Evolutionary conservation across 1,140 invertebrate species (phyloP), one percentile per base, ranked within the genome.

Genomic region (Zaprionus africanus): DNA sequence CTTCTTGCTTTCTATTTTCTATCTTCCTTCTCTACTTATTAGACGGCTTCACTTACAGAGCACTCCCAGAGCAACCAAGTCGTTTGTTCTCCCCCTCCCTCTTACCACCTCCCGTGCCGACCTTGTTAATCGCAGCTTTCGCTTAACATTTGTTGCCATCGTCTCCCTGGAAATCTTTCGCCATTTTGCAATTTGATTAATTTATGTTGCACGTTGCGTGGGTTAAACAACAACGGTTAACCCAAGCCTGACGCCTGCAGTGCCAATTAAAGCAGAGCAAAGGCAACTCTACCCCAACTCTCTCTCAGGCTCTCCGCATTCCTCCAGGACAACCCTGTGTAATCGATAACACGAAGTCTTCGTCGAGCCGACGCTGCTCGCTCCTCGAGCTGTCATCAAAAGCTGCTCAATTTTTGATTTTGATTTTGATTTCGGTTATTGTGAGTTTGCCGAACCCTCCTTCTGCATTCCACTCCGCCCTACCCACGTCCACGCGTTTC

Each of bases 381-480:
- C 77, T 69, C 84, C 81, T 88, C 79, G 81, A 90, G 81, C 85
- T 90, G 85, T 90, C 85, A 90, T 90, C 85, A 85, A 90, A 90
- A 90, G 85, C 86, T 90, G 85, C 86, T 90, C 85, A 90, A 90
- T 85, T 88, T 88, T 84, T 88, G 85, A 88, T 90, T 86, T 79
- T 69, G 84, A 81, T 87, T 88, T 83, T 88, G 80, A 84, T 87
- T 88, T 83, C 79, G 80, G 69, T 80, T 82, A 77, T 80, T 74
- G 80, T 72, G 56, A 66, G 60, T 76, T 67, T 51, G 31, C 22
- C 57, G 15, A 34, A 28, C 49, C 15, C 43, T 34, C 41, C 31
- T 15, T 0, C 24, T n/a, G 0, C 9, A n/a, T 28, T 17, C 22
- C 31, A 12, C 24, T 9, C 17, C 17, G 0, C 22, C 15, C 53